Conservation (phyloP, 2,888 invertebrate species). For the Pterostichus madidus region DNA sequence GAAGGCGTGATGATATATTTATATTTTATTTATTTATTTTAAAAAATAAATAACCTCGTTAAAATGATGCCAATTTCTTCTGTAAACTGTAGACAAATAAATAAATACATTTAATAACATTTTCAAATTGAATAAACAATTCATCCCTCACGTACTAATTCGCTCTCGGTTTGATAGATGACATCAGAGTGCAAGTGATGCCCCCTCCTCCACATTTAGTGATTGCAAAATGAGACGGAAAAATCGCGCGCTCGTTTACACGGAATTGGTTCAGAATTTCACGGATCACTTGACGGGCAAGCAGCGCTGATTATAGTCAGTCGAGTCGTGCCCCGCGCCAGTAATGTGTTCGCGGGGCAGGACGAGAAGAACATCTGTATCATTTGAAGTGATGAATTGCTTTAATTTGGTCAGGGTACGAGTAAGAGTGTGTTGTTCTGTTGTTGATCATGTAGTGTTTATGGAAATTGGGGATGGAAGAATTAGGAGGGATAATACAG, state of each 20-base stretch:
- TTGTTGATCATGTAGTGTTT: slow-evolving; percentile 15
- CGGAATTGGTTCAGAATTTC: slow-evolving; percentile 65
- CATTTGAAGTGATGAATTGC: slow-evolving; percentile 62
- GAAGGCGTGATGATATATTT: no score
- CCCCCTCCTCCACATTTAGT: slow-evolving; percentile 50
- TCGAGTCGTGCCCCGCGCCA: slow-evolving; percentile 6
- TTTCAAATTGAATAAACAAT: no score
- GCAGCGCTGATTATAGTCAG: slow-evolving; percentile 60
- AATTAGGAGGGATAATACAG: not conserved
- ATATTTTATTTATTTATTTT: no score
- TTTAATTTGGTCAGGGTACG: slow-evolving; percentile 34
- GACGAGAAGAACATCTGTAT: slow-evolving; percentile 61
- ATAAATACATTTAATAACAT: no score
- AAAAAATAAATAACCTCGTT: no score
- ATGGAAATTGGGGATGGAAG: slow-evolving; percentile 10
- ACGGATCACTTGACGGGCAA: slow-evolving; percentile 56
- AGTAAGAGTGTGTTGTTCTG: slow-evolving; percentile 39
- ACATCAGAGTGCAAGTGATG: slow-evolving; percentile 55
- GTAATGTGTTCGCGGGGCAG: slow-evolving; percentile 11
- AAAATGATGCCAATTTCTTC: no score
- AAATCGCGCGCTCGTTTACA: slow-evolving; percentile 66
- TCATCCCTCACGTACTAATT: not conserved
- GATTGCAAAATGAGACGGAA: slow-evolving; percentile 67
- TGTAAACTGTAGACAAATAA: no score
- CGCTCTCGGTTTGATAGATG: slow-evolving; percentile 57